Evolutionary conservation across 2,888 invertebrate species (phyloP), one percentile per base, ranked within the genome.

Genomic region (Melangyna quadrimaculata): DNA sequence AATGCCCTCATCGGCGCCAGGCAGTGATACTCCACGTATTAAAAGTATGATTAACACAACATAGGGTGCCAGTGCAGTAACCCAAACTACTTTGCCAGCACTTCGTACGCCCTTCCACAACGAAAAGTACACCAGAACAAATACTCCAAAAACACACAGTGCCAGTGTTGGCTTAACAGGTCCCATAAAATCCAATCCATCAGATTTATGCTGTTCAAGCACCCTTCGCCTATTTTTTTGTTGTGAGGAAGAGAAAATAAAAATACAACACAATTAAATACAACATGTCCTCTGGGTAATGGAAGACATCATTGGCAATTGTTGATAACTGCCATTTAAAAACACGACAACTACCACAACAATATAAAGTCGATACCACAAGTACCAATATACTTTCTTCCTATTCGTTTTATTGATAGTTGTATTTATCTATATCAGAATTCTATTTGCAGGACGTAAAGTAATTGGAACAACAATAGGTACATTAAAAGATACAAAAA

Each of bases 21-120:
- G 97, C 69, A 98, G 93, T 0, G 97, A 96, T 10, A 97, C 96
- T 9, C 98, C 98, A 72, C 97, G 94, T 29, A 95, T 94, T 69
- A 98, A 93, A 29, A 98, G 94, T 87, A 98, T 97, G 87, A 98
- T 94, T 51, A 98, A 94, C 37, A 98, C 97, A 29, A 96, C 94
- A 91, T 98, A 98, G 0, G 98, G 98, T 43, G 98, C 96, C 80
- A 98, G 93, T 3, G 98, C 98, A 24, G 98, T 98, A 80, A 98
- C 95, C 98, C 98, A 98, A 70, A 98, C 98, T 80, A 97, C 98
- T 95, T 98, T 98, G 88, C 98, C 98, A 57, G 98, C 96, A 90
- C 97, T 97, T 87, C 96, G 94, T 6, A 97, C 97, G 7, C 98
- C 98, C 93, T 98, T 98, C 98, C 98, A 98, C 9, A 99, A 93